Base-by-base conservation (phyloP, 2,113 vertebrate genomes). In the Machaerirhynchus nigripectus region DNA sequence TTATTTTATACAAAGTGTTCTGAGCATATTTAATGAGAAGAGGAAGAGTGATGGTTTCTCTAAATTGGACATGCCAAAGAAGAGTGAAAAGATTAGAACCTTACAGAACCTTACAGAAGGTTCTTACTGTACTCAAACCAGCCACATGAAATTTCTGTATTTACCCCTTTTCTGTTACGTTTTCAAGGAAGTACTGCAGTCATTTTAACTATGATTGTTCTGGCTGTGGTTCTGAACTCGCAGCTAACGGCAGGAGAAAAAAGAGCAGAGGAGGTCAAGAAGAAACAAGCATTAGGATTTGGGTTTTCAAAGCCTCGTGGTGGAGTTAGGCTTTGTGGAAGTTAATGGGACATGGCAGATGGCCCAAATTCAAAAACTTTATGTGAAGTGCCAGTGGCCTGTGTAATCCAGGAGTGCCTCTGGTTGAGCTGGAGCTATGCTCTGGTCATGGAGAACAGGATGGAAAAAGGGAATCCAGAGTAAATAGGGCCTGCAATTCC, bases 1-100 rank as follows among this genome's bases (percentile, higher is more conserved):
- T 94, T 82, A 81, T 90, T 90, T 79, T 70, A 88, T 64, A 74
- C 42, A 15, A 84, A 95, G 39, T 90, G 75, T 89, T 92, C 89
- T 50, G 50, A 87, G 49, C 42, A 59, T 50, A 53, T 39, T 39
- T 88, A 89, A 93, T 75, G 60, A 23, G 61, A 49, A 89, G 76
- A 85, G 53, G 59, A 96, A 95, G 73, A 70, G 46, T n/a, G 49
- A 57, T 57, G 79, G 47, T 73, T 89, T 64, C 59, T 40, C n/a
- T 84, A 27, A 84, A 76, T 61, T 65, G 35, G 49, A 61, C n/a
- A 49, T 13, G 52, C 15, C 22, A 76, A 64, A 63, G 28, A 80
- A 74, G 22, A 80, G 33, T 39, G 21, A 70, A 75, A 90, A 67
- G 49, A 79, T 35, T 37, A 16, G 57, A 59, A 26, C n/a, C 23